Conservation (phyloP, 2,888 invertebrate genomes). For the Allygus modestus region DNA sequence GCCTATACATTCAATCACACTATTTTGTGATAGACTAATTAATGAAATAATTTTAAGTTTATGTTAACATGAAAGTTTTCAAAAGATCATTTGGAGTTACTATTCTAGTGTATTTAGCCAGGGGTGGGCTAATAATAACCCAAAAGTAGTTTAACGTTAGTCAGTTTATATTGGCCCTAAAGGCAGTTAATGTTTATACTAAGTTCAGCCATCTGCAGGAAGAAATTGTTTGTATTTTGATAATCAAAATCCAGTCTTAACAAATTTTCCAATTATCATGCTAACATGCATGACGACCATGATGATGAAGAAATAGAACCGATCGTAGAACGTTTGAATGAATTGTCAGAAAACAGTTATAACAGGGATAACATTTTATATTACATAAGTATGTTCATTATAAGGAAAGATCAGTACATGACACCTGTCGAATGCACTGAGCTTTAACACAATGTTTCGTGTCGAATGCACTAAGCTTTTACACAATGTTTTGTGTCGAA, state of each 20-base stretch:
- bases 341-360: background rate
- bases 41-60: background rate
- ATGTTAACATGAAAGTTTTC: background rate
- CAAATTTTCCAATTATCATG: background rate
- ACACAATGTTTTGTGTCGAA: too few species aligned
- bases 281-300: background rate
- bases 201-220: background rate
- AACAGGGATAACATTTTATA: constrained; percentile 1
- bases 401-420: background rate
- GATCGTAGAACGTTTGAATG: background rate
- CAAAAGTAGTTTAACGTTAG: background rate
- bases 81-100: background rate
- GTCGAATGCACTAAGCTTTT: too few species aligned
- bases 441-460: too few species aligned
- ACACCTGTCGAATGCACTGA: too few species aligned
- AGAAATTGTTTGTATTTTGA: background rate
- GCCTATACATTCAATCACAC: background rate
- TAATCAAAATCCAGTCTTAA: background rate
- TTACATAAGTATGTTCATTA: background rate
- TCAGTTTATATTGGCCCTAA: background rate
- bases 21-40: background rate
- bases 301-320: background rate
- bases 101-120: background rate
- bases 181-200: background rate
- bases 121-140: constrained; percentile 3